Base-by-base conservation (phyloP, 2,113 vertebrate genomes). In the Stercorarius parasiticus region DNA sequence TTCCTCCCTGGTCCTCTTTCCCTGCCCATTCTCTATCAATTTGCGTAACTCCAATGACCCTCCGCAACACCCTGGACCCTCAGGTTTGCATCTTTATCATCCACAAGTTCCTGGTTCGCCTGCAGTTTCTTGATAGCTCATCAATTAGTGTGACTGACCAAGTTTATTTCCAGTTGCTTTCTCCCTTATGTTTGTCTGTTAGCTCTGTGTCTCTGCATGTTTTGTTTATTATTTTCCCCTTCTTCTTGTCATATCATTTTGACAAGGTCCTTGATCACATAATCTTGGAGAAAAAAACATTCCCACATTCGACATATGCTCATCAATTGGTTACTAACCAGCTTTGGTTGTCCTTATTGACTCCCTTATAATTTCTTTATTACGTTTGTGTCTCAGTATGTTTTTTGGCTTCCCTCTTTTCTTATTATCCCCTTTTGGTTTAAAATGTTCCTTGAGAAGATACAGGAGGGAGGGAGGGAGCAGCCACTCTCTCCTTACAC, bases 1-100 rank as follows among this genome's bases (percentile, higher is more conserved):
- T 20, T 86, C 17, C 10, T 65, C 2, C 19, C 26, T 13, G 3
- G 27, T 56, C 6, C 5, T 18, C 7, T 59, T 82, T 3, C 21
- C 9, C 38, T 45, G 11, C 17, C 40, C 14, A 25, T 53, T 62
- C 11, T 4, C 6, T 22, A 12, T 74, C 23, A 77, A 14, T 27
- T 50, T 65, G 2, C 9, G 5, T 53, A 65, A 19, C 18, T 66
- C 13, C 40, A 87, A 0, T 0, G 1, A 43, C 25, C 25, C 19
- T 76, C 15, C 83, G 47, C 13, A 72, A n/a, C 3, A 42, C 9
- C 8, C 19, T 50, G 19, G 38, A 53, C 6, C 7, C 21, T 62
- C 21, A 59, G 15, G 4, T 85, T 78, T 70, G 3, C 14, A 5
- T 22, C 20, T 82, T 67, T 38, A 26, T 76, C 22, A 53, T 7